Evolutionary conservation across 2,888 invertebrate genomes (phyloP).

Genomic region (Morpho deidamia): DNA sequence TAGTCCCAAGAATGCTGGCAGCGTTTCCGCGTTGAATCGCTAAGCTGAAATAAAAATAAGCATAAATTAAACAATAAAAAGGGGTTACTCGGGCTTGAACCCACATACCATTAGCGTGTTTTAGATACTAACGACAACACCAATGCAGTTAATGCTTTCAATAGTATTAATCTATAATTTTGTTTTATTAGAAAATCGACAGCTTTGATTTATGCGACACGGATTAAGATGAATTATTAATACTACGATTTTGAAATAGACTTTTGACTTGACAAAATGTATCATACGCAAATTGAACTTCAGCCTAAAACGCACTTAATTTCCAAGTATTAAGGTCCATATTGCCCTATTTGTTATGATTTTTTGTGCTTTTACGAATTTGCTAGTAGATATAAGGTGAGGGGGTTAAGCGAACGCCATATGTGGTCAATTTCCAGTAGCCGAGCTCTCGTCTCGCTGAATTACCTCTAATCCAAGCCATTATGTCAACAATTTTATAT

Average conservation of each 20-base stretch:
- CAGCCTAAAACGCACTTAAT: constrained; percentile 17
- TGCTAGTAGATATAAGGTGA: constrained; percentile 4
- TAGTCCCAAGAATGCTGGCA: no score
- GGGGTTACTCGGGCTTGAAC: no score
- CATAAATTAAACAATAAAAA: no score
- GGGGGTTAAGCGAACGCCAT: constrained; percentile 48
- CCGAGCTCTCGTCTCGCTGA: constrained; percentile 45
- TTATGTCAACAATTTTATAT: constrained; percentile 61
- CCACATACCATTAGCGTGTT: no score
- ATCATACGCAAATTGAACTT: constrained; percentile 14
- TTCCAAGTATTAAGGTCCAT: not conserved
- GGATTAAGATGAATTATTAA: constrained; percentile 53
- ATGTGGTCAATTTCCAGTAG: constrained; percentile 59
- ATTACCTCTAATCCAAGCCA: constrained; percentile 61
- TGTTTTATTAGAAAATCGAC: constrained; percentile 20
- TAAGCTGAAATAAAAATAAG: no score
- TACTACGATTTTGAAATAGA: constrained; percentile 38
- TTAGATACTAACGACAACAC: no score
- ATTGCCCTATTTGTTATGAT: no score
- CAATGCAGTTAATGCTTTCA: not conserved
- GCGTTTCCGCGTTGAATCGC: no score
- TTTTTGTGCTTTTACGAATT: no score
- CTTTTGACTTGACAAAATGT: not conserved
- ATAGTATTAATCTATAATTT: not conserved
- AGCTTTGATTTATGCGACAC: constrained; percentile 41